Conservation (phyloP, 2,113 vertebrate genomes). For the Rhinichthys klamathensis region DNA sequence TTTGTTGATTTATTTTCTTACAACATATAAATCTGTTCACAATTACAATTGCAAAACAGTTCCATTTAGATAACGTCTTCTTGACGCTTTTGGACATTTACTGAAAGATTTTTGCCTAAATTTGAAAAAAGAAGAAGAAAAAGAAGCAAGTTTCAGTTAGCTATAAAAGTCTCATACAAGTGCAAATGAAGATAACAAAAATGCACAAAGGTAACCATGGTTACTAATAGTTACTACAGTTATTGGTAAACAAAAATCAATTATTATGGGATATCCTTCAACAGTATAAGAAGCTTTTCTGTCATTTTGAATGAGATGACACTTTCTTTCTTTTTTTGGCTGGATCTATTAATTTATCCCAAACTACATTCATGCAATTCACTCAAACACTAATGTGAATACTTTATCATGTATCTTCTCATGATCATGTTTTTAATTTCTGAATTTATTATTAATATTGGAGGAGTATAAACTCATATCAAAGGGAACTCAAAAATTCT, state of each 20-base stretch:
- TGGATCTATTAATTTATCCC: too few relatives aligned
- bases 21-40: constrained; percentile 8
- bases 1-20: constrained; percentile 10
- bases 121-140: constrained; percentile 58
- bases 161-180: constrained; percentile 68
- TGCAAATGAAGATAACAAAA: constrained; percentile 77
- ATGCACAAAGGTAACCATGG: constrained; percentile 45
- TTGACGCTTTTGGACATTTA: constrained; percentile 53
- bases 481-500: too few relatives aligned
- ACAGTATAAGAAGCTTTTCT: not conserved
- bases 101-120: constrained; percentile 61
- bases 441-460: too few relatives aligned
- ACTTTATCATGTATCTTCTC: too few relatives aligned
- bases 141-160: constrained; percentile 64
- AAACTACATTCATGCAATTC: not conserved
- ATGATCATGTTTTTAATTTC: too few relatives aligned
- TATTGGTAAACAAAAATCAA: not conserved
- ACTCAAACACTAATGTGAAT: not conserved
- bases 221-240: not conserved
- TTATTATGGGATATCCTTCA: not conserved
- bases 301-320: too few relatives aligned
- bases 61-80: constrained; percentile 48
- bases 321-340: too few relatives aligned
- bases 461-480: too few relatives aligned
- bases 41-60: not conserved